phyloP scores from a whole-genome alignment of 37 sponge, comb jelly and placozoan genomes.

The Halisarca cf. caerulea region DNA sequence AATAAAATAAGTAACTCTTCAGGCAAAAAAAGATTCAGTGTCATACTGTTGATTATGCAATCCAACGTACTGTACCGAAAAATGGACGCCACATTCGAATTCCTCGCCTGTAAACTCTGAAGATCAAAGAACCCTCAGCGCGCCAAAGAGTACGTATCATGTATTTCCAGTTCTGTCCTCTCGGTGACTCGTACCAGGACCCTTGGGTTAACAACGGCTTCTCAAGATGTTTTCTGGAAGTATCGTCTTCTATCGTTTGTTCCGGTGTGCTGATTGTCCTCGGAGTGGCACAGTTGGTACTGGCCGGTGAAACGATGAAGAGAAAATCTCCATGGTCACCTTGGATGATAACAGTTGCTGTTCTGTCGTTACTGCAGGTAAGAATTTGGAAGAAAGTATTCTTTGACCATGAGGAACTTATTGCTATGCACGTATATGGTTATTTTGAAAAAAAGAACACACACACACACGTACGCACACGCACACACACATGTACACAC shows the following conservation, averaged over 20 bases:
- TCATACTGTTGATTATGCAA: too few species aligned
- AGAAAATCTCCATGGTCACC: not conserved
- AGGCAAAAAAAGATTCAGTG: too few species aligned
- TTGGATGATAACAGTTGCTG: not conserved
- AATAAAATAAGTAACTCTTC: too few species aligned
- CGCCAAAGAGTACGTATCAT: too few species aligned
- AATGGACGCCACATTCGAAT: too few species aligned
- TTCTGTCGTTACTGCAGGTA: not conserved
- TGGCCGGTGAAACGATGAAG: not conserved
- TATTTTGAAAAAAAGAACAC: too few species aligned
- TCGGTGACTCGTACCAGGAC: conserved; percentile 49
- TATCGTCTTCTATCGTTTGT: conserved; percentile 40
- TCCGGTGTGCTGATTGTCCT: conserved; percentile 57
- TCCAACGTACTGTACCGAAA: too few species aligned
- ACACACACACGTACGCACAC: too few species aligned
- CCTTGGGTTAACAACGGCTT: conserved; percentile 63
- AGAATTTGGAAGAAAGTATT: not conserved
- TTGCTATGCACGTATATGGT: too few species aligned
- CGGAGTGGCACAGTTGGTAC: conserved; percentile 44
- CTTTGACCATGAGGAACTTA: not conserved
- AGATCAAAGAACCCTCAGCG: too few species aligned
- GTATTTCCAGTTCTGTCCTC: conserved; percentile 68
- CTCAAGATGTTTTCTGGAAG: conserved; percentile 73
- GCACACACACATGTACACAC: too few species aligned
- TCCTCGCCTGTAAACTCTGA: too few species aligned